Evolutionary conservation across 2,888 invertebrate genomes (phyloP).

Genomic region (Encarsia formosa): DNA sequence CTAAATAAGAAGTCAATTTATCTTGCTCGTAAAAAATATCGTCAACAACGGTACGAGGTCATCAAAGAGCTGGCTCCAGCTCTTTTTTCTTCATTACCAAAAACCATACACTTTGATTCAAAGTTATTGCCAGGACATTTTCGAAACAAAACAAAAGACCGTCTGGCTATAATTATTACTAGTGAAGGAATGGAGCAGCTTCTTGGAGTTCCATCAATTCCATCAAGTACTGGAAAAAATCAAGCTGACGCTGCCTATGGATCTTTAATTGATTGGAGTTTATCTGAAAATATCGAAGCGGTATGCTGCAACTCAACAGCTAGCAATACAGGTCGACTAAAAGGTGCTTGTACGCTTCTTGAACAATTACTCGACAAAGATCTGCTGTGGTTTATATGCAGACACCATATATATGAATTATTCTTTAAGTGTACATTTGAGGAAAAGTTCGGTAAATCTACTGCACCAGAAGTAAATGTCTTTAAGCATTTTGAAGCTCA

Average conservation of each 20-base stretch:
- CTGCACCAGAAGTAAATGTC: constrained; percentile 24
- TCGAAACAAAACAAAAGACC: constrained; percentile 27
- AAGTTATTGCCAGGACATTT: constrained; percentile 32
- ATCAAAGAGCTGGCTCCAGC: too few relatives aligned
- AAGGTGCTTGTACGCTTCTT: constrained; percentile 28
- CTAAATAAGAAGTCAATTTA: background rate
- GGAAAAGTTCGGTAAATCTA: constrained; percentile 7
- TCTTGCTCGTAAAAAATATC: background rate
- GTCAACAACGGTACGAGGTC: background rate
- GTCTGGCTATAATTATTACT: constrained; percentile 32
- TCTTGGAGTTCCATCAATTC: too few relatives aligned
- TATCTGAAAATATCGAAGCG: constrained; percentile 28
- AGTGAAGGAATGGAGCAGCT: constrained; percentile 30
- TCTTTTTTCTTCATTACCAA: constrained; percentile 15
- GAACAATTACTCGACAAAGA: constrained; percentile 33
- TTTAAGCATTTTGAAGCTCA: constrained; percentile 24
- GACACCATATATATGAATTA: constrained; percentile 33
- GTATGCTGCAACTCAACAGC: constrained; percentile 35
- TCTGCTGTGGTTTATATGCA: constrained; percentile 31
- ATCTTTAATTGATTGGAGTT: constrained; percentile 29
- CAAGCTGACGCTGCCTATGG: constrained; percentile 27
- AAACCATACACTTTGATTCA: constrained; percentile 34
- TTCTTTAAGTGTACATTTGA: constrained; percentile 8
- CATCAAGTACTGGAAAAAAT: constrained; percentile 25
- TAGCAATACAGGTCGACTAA: constrained; percentile 33